Conservation (phyloP, 2,888 invertebrate genomes). For the Caenorhabditis japonica region DNA sequence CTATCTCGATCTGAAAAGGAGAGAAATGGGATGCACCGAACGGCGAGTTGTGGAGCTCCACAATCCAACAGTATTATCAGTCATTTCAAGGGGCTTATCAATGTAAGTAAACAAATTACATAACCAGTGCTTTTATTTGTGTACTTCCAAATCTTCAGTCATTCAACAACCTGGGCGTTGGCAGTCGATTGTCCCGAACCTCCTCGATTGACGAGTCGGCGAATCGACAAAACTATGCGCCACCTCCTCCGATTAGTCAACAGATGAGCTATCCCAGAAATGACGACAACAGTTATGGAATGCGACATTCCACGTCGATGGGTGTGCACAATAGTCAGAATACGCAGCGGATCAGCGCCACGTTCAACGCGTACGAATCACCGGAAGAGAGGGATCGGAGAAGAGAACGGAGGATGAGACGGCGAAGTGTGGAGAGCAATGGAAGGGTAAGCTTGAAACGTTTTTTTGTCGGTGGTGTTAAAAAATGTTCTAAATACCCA, state of each 20-base stretch:
- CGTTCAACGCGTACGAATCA: slow-evolving; percentile 49
- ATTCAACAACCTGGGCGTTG: slow-evolving; percentile 66
- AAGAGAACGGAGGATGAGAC: slow-evolving; percentile 60
- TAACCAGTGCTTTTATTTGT: too few species aligned
- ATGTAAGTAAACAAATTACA: too few species aligned
- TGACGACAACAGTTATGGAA: slow-evolving; percentile 38
- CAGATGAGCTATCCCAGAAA: slow-evolving; percentile 13
- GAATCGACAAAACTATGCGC: slow-evolving; percentile 36
- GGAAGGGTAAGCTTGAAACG: slow-evolving; percentile 49
- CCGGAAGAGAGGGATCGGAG: slow-evolving; percentile 61
- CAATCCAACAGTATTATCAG: slow-evolving; percentile 62
- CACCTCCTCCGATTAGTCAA: slow-evolving; percentile 9
- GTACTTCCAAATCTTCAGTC: slow-evolving; percentile 59
- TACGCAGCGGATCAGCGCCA: slow-evolving; percentile 51
- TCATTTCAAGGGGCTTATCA: slow-evolving; percentile 74
- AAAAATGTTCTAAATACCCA: too few species aligned
- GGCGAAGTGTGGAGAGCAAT: slow-evolving; percentile 64
- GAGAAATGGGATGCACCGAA: slow-evolving; percentile 58
- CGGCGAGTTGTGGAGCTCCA: slow-evolving; percentile 64
- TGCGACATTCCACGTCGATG: slow-evolving; percentile 56
- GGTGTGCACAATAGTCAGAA: slow-evolving; percentile 33
- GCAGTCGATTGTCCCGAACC: slow-evolving; percentile 61
- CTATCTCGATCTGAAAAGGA: slow-evolving; percentile 62
- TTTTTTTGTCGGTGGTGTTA: too few species aligned
- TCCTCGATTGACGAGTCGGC: slow-evolving; percentile 63